These are phyloP conservation scores for Drosophila novamexicana DNA, from an alignment of 1,140 invertebrate species.

Conservation along the genomic window DNA sequence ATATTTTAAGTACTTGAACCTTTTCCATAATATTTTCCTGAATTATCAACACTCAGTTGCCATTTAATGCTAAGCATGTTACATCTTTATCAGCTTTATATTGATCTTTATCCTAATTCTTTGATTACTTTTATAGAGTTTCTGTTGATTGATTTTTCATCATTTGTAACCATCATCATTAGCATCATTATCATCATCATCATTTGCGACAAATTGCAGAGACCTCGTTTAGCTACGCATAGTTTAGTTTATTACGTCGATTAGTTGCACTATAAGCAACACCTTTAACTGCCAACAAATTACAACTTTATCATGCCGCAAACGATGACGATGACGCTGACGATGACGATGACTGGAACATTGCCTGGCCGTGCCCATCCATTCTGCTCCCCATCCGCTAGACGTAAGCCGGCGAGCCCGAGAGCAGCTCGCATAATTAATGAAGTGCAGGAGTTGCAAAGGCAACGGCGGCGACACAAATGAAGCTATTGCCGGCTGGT, in stretches of 20 bases:
- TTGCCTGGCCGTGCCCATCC: conserved; percentile 47
- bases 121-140: conserved; percentile 3
- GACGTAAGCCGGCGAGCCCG: conserved; percentile 8
- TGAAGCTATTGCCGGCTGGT: conserved; percentile 69
- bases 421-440: conserved; percentile 77
- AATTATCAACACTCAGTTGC: no score
- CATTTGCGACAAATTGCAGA: conserved; percentile 68
- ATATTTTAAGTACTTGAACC: no score
- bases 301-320: conserved; percentile 82
- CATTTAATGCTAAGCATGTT: no score
- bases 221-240: conserved; percentile 74
- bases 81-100: no score
- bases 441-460: conserved; percentile 71
- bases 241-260: conserved; percentile 80
- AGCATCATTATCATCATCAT: conserved; percentile 56
- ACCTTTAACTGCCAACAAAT: conserved; percentile 82
- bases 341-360: conserved; percentile 31
- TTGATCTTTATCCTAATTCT: neutral
- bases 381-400: conserved; percentile 50
- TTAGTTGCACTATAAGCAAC: conserved; percentile 83
- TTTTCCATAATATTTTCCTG: no score
- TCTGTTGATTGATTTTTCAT: conserved; percentile 36
- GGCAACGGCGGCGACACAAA: conserved; percentile 53
- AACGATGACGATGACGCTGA: conserved; percentile 48
- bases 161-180: conserved; percentile 20